These are phyloP conservation scores for Saimiri boliviensis DNA, from an alignment of 2,113 vertebrate species.

Conservation along the genomic window DNA sequence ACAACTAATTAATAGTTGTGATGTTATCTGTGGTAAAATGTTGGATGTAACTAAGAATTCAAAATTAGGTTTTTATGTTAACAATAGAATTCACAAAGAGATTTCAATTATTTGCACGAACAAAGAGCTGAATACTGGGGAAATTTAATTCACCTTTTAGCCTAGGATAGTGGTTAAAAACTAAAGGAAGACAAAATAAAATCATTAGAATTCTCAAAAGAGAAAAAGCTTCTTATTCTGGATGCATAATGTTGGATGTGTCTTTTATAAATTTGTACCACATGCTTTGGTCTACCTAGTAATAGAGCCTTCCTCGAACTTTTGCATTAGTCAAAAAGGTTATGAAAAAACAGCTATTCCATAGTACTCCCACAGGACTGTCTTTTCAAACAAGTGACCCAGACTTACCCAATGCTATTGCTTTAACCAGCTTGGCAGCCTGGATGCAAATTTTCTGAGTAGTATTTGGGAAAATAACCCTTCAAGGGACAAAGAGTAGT, in stretches of 20 bases:
- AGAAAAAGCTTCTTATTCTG: background rate
- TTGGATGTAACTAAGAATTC: conserved; percentile 32
- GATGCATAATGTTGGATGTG: background rate
- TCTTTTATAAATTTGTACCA: background rate
- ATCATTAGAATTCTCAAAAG: conserved; percentile 16
- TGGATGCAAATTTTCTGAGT: background rate
- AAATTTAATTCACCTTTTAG: conserved; percentile 38
- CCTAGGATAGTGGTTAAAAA: conserved; percentile 47
- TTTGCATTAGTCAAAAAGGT: conserved; percentile 1
- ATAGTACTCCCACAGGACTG: background rate
- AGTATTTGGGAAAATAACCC: background rate
- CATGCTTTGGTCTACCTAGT: background rate
- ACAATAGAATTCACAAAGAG: conserved; percentile 32
- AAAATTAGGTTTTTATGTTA: conserved; percentile 54
- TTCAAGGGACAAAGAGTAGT: background rate
- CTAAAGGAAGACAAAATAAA: conserved; percentile 23
- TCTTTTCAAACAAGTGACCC: background rate
- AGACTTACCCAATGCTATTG: background rate
- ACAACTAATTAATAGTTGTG: conserved; percentile 16
- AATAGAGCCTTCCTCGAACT: background rate
- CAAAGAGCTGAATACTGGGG: conserved; percentile 14
- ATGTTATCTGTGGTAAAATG: conserved; percentile 7
- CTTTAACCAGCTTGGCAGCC: background rate
- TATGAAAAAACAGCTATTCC: background rate
- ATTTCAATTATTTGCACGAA: conserved; percentile 41